Conservation (phyloP, 2,797 vertebrate genomes). For the Gadopsis bispinosus region DNA sequence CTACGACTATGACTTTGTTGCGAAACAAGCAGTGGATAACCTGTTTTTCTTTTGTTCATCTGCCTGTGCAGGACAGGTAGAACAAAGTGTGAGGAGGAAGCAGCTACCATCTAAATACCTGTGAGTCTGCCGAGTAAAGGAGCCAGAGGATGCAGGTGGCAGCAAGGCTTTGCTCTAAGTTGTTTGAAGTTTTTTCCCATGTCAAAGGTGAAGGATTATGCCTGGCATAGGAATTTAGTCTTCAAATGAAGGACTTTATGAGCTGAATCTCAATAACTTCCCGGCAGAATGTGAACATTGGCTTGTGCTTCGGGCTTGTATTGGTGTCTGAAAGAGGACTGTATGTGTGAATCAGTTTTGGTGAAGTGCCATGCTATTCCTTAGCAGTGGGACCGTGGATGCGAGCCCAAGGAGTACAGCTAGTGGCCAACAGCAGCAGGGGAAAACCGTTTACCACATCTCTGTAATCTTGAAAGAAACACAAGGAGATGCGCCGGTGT, state of each 20-base stretch:
- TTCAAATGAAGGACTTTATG: slow-evolving; percentile 77
- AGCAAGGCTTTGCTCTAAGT: slow-evolving; percentile 75
- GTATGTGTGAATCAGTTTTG: slow-evolving; percentile 34
- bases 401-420: slow-evolving; percentile 66
- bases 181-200: slow-evolving; percentile 79
- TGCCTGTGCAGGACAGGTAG: slow-evolving; percentile 57
- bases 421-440: slow-evolving; percentile 63
- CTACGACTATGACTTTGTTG: slow-evolving; percentile 52
- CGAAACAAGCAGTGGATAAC: slow-evolving; percentile 47
- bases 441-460: slow-evolving; percentile 65
- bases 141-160: slow-evolving; percentile 75
- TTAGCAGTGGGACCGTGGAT: slow-evolving; percentile 77
- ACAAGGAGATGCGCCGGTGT: slow-evolving; percentile 60
- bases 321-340: slow-evolving; percentile 49
- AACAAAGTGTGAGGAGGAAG: slow-evolving; percentile 47
- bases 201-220: slow-evolving; percentile 87
- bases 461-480: slow-evolving; percentile 73
- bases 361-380: slow-evolving; percentile 79
- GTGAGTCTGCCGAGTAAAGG: slow-evolving; percentile 57
- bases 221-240: slow-evolving; percentile 81
- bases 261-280: slow-evolving; percentile 62
- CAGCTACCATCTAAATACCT: slow-evolving; percentile 45
- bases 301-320: slow-evolving; percentile 30
- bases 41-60: slow-evolving; percentile 56
- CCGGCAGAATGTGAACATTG: slow-evolving; percentile 51